Percentiles rank a stretch among this genome's conserved stretches.
Evolutionary conservation across 2,888 invertebrate species (phyloP).

Genomic region (Thymelicus sylvestris): DNA sequence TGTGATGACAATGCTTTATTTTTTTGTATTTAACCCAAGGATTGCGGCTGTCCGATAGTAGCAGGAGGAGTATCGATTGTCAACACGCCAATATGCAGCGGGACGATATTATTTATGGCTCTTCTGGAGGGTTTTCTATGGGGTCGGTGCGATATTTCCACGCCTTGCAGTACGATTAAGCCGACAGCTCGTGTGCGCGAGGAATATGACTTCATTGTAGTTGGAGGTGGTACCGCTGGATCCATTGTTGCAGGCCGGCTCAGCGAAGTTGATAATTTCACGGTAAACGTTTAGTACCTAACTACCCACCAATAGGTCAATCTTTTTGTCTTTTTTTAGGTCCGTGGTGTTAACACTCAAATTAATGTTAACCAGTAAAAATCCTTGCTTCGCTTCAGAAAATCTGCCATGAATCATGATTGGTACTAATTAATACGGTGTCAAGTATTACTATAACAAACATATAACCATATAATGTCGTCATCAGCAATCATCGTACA

Average conservation of each 20-base stretch:
- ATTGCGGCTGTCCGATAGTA: conserved; percentile 77
- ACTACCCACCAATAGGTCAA: too few species aligned
- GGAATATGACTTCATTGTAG: conserved; percentile 86
- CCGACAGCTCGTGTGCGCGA: conserved; percentile 61
- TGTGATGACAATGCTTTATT: background rate
- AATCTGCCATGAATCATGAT: too few species aligned
- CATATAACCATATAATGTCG: too few species aligned
- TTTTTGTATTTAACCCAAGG: conserved; percentile 41
- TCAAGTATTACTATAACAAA: too few species aligned
- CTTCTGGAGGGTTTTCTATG: conserved; percentile 84
- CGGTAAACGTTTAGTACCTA: conserved; percentile 48
- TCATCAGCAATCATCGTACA: too few species aligned
- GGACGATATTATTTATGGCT: conserved; percentile 84
- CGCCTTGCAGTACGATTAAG: conserved; percentile 81
- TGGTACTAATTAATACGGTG: too few species aligned
- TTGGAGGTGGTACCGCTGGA: conserved; percentile 87
- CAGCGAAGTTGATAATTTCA: conserved; percentile 81
- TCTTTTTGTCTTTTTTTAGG: too few species aligned
- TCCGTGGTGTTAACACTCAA: too few species aligned
- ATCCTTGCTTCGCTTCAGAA: too few species aligned
- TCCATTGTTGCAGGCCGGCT: conserved; percentile 86
- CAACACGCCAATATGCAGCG: conserved; percentile 81
- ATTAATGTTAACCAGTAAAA: too few species aligned
- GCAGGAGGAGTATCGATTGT: conserved; percentile 79
- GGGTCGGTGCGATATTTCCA: conserved; percentile 76